Base-by-base conservation (phyloP, 2,113 vertebrate genomes). In the Menidia beryllina region DNA sequence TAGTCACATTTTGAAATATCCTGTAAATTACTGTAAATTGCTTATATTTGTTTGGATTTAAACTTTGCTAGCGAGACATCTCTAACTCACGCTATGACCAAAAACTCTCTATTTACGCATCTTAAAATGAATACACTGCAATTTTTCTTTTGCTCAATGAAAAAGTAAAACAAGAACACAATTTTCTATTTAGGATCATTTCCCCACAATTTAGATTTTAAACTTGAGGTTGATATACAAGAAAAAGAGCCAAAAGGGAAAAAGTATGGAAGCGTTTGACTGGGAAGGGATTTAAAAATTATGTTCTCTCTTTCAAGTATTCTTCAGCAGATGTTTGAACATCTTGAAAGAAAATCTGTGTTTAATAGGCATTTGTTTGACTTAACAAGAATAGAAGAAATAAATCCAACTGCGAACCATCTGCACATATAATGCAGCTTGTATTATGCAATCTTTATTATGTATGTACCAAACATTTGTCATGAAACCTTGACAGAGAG, bases 351-450 rank as follows among this genome's bases (percentile, higher is more conserved):
- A 10, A 41, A 77, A 76, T 84, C 87, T 85, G 81, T 30, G 68
- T 81, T 55, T 80, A 15, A 68, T 72, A 71, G 61, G 85, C 75
- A 81, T 65, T 45, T 83, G 65, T 78, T 77, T 70, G 69, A 66
- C 63, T 83, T 82, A 63, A 77, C 64, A 58, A 72, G 41, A 76
- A 69, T 60, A 73, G 27, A 39, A 61, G 51, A 27, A 41, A 63
- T 70, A 83, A 79, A 83, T 75, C 82, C 85, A 91, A 86, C 82
- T 82, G 70, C 27, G 65, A 5, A 49, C 53, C 58, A 19, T 41
- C 47, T 38, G 10, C 27, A 43, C 68, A 55, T 55, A 72, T 54
- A 54, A 45, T 52, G 75, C 68, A 38, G 26, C 67, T 62, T 64
- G 39, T 70, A 72, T 73, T 81, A 77, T 66, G 78, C 61, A 55